Evolutionary conservation across 2,113 vertebrate species (phyloP).

Genomic region (Phylloscopus trochilus): DNA sequence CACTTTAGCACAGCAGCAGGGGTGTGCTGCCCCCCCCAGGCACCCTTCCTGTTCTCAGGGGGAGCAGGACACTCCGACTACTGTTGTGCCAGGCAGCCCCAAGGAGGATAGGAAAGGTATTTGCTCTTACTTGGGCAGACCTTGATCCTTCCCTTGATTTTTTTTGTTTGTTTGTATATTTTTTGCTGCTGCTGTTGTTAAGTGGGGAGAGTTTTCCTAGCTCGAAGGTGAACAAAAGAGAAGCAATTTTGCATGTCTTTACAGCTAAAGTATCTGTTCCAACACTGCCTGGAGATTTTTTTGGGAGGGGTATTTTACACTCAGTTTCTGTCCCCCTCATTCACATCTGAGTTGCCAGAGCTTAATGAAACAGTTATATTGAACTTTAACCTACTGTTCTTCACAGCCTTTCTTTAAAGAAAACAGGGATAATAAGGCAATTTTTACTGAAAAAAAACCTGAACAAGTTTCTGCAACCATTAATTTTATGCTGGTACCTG

Average conservation of each 20-base stretch:
- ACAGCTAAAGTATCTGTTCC: not conserved
- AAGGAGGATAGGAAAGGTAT: conserved; percentile 13
- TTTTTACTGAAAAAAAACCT: not conserved
- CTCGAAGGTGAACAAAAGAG: not conserved
- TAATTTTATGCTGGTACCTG: conserved; percentile 28
- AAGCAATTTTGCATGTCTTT: not conserved
- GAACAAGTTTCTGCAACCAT: not conserved
- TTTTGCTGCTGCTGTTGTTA: not conserved
- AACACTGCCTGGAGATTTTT: not conserved
- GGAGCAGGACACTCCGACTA: not conserved
- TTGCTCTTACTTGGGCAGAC: not conserved
- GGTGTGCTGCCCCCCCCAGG: not conserved
- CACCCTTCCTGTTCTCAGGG: conserved; percentile 36
- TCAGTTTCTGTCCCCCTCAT: not conserved
- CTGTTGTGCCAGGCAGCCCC: conserved; percentile 41
- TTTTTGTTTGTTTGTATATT: not conserved
- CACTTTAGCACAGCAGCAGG: not conserved
- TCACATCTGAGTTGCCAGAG: not conserved
- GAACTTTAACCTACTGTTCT: not conserved
- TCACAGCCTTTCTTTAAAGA: not conserved
- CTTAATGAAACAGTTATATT: not conserved
- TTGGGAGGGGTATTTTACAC: not conserved
- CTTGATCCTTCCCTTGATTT: not conserved
- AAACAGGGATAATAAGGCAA: not conserved
- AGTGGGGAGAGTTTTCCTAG: not conserved